Evolutionary conservation across 2,888 invertebrate species (phyloP).

Genomic region (Lasioglossum marginatum): DNA sequence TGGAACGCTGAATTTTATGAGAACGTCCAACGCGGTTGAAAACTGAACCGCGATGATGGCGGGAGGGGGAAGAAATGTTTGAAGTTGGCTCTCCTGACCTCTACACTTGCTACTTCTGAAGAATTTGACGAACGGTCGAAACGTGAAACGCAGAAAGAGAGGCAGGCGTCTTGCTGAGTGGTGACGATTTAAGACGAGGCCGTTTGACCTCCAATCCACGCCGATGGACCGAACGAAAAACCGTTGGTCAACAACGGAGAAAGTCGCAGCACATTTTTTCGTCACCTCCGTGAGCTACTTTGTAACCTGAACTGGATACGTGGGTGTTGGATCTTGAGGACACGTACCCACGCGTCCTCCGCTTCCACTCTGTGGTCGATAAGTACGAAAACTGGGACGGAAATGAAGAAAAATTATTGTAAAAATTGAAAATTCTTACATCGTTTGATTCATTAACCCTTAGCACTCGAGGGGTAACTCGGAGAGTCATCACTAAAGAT

Average conservation of each 20-base stretch:
- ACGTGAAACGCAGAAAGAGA: slow-evolving; percentile 26
- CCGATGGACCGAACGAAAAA: slow-evolving; percentile 69
- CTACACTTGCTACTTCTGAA: slow-evolving; percentile 6
- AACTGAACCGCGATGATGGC: background rate
- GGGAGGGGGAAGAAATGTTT: no score
- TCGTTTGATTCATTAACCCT: no score
- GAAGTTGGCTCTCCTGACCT: slow-evolving; percentile 12
- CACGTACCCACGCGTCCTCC: background rate
- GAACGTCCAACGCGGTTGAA: background rate
- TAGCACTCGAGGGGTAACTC: no score
- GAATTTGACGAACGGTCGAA: slow-evolving; percentile 30
- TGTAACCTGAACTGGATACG: slow-evolving; percentile 25
- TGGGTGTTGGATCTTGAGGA: slow-evolving; percentile 35
- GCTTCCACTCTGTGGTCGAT: background rate
- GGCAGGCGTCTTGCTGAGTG: slow-evolving; percentile 29
- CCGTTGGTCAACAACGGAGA: slow-evolving; percentile 78
- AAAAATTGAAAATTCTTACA: no score
- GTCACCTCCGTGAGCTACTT: slow-evolving; percentile 58
- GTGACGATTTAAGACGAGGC: slow-evolving; percentile 15
- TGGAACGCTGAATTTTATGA: background rate
- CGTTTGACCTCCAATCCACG: slow-evolving; percentile 73
- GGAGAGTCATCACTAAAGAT: no score
- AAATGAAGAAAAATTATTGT: no score
- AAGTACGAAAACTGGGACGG: no score
- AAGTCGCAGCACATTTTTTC: slow-evolving; percentile 78